Evolutionary conservation across 2,797 vertebrate genomes (phyloP).

Genomic region (Heterohyrax brucei): DNA sequence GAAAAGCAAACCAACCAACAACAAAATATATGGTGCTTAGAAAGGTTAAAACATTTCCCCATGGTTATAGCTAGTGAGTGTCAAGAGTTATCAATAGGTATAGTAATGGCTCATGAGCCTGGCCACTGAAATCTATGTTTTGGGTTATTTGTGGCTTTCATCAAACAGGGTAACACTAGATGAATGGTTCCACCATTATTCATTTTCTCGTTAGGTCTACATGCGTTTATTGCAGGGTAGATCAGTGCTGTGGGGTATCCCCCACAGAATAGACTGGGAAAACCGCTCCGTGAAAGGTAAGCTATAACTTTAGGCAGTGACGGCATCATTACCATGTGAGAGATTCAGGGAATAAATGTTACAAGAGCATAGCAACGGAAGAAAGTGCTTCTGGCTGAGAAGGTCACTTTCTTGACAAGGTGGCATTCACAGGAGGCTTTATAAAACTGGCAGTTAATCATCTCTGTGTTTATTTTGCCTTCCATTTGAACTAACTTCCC

Average conservation of each 20-base stretch:
- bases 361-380: neutral
- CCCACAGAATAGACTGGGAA: neutral
- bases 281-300: neutral
- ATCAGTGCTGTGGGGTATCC: neutral
- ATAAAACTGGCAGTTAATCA: neutral
- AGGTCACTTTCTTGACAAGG: constrained; percentile 1
- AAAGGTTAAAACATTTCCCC: neutral
- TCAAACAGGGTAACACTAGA: neutral
- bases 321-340: neutral
- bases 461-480: neutral
- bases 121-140: neutral
- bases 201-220: neutral
- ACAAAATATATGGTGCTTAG: neutral
- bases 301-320: neutral
- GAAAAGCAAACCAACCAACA: neutral
- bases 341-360: neutral
- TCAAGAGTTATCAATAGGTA: neutral
- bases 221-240: neutral
- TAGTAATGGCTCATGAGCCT: neutral
- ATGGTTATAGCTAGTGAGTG: neutral
- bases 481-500: neutral
- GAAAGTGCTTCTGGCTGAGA: neutral
- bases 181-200: neutral
- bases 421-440: neutral
- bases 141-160: neutral